These are phyloP conservation scores for Eumerus sabulonum DNA, from an alignment of 2,888 invertebrate genomes.

Conservation along the genomic window DNA sequence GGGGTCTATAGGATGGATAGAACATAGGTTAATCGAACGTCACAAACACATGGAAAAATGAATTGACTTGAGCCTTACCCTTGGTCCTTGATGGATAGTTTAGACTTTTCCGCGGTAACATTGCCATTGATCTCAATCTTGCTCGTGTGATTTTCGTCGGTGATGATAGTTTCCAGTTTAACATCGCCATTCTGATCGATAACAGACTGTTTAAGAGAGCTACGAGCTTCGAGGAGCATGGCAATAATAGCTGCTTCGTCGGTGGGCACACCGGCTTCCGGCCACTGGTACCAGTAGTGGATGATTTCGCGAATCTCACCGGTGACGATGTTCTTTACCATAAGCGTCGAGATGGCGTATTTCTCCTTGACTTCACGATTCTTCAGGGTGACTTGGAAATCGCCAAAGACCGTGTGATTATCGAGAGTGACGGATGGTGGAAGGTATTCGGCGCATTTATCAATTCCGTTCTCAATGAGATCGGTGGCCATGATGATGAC, in stretches of 20 bases:
- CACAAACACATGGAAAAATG: too few relatives aligned
- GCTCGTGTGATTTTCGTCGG: conserved; percentile 51
- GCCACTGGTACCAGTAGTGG: conserved; percentile 97
- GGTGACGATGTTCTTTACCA: conserved; percentile 89
- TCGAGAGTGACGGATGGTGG: conserved; percentile 95
- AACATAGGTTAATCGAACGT: conserved; percentile 55
- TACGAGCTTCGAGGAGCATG: conserved; percentile 90
- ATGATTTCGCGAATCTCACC: conserved; percentile 92
- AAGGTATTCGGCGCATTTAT: conserved; percentile 94
- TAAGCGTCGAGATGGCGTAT: conserved; percentile 92
- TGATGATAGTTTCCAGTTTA: conserved; percentile 31
- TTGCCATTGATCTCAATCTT: conserved; percentile 75
- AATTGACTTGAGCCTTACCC: conserved; percentile 74
- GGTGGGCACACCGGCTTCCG: conserved; percentile 88
- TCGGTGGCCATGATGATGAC: conserved; percentile 95
- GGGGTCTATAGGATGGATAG: conserved; percentile 81
- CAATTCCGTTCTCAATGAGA: conserved; percentile 92
- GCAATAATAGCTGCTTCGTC: conserved; percentile 92
- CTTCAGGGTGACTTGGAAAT: conserved; percentile 90
- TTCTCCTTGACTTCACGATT: conserved; percentile 94
- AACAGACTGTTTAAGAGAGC: conserved; percentile 76
- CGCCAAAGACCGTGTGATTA: conserved; percentile 91
- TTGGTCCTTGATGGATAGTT: conserved; percentile 73
- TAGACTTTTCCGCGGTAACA: conserved; percentile 71
- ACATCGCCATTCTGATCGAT: conserved; percentile 76